A percentile compares a stretch with the other conserved stretches of the same genome.
Evolutionary conservation across 2,797 vertebrate species (phyloP).

Genomic region (Anabacerthia variegaticeps): DNA sequence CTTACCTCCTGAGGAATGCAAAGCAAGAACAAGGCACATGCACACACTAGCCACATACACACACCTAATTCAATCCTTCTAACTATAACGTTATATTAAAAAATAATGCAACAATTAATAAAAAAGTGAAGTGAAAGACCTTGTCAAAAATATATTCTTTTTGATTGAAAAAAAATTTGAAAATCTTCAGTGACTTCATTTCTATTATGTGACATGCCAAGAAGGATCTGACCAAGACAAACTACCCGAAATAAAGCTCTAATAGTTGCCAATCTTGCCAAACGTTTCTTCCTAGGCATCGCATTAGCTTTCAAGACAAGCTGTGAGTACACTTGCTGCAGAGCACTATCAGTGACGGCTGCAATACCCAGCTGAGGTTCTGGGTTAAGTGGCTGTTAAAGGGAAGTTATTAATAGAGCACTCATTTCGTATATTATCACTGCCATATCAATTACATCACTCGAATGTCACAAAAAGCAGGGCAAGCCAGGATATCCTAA

Average conservation of each 20-base stretch:
- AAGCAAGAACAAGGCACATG: not conserved
- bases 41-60: not conserved
- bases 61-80: not conserved
- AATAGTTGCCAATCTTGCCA: not conserved
- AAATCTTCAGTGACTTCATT: not conserved
- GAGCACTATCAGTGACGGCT: not conserved
- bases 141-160: not conserved
- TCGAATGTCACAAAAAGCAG: not conserved
- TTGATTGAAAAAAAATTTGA: not conserved
- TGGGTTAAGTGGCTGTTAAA: constrained; percentile 32
- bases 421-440: not conserved
- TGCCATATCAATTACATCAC: not conserved
- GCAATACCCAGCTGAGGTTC: not conserved
- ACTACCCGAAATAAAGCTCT: not conserved
- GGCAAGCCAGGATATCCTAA: not conserved
- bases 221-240: not conserved
- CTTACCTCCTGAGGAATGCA: not conserved
- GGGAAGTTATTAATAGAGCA: constrained; percentile 42
- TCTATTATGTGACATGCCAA: not conserved
- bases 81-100: not conserved
- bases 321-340: not conserved
- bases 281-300: not conserved
- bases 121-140: not conserved
- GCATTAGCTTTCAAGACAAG: not conserved
- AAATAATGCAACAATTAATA: not conserved